These are phyloP conservation scores for Ichneumoninae sp. DNA, from an alignment of 2,888 invertebrate genomes.

Conservation along the genomic window DNA sequence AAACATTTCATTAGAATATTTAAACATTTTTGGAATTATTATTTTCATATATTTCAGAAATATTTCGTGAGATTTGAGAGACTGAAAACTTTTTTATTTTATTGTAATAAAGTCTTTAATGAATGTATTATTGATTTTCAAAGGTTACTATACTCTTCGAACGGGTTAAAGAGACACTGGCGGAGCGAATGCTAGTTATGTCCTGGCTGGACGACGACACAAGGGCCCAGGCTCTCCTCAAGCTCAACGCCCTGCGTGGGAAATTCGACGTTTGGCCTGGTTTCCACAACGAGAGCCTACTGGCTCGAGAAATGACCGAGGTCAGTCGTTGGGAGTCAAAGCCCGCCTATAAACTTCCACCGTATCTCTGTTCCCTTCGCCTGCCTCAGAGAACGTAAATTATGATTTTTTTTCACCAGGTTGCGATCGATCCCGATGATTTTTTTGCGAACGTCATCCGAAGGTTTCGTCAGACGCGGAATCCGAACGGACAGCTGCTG, in stretches of 20 bases:
- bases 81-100: no score
- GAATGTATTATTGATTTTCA: conserved; percentile 37
- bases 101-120: conserved; percentile 4
- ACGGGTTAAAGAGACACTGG: conserved; percentile 83
- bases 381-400: conserved; percentile 10
- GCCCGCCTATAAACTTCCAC: conserved; percentile 4
- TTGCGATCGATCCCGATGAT: conserved; percentile 82
- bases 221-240: conserved; percentile 83
- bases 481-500: conserved; percentile 74
- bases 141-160: conserved; percentile 82
- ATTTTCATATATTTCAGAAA: no score
- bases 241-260: conserved; percentile 83
- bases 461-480: conserved; percentile 82
- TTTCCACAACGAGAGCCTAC: conserved; percentile 79
- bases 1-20: no score
- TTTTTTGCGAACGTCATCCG: conserved; percentile 84
- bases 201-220: conserved; percentile 84
- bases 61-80: no score
- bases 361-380: conserved; percentile 25
- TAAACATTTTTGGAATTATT: no score
- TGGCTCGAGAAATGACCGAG: conserved; percentile 79
- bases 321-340: conserved; percentile 68
- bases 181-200: conserved; percentile 82
- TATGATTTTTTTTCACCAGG: conserved; percentile 70
- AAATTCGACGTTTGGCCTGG: conserved; percentile 84